Evolutionary conservation across 2,888 invertebrate genomes (phyloP).

Genomic region (Ophion obscuratus): DNA sequence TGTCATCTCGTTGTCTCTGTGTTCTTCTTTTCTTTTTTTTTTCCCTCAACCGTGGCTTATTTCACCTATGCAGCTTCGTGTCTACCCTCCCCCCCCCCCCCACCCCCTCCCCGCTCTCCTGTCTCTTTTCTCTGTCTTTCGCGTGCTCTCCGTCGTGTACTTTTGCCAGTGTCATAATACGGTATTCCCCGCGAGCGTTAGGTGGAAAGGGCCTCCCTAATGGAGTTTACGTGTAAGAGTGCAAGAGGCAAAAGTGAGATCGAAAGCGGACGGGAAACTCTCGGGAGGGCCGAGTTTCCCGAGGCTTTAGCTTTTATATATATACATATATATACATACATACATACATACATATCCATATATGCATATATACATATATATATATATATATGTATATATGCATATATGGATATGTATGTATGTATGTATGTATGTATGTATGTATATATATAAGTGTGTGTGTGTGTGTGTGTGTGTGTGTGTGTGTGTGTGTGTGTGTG

Average conservation of each 20-base stretch:
- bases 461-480: not conserved
- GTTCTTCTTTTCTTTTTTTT: not conserved
- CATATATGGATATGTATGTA: not conserved
- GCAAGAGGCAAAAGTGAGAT: slow-evolving; percentile 67
- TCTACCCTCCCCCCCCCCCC: slow-evolving; percentile 19
- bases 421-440: not conserved
- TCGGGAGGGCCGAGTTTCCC: slow-evolving; percentile 64
- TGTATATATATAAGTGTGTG: not conserved
- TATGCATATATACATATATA: not conserved
- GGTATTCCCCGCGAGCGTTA: slow-evolving; percentile 73
- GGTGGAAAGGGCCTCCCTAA: slow-evolving; percentile 74
- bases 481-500: not conserved
- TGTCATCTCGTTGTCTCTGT: slow-evolving; percentile 2
- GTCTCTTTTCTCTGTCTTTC: slow-evolving; percentile 23
- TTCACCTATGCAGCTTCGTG: not conserved
- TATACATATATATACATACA: slow-evolving; percentile 22
- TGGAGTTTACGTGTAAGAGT: slow-evolving; percentile 83
- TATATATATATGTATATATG: not conserved
- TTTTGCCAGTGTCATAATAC: slow-evolving; percentile 76
- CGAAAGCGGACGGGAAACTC: slow-evolving; percentile 72
- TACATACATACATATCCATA: not conserved
- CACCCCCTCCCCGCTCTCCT: slow-evolving; percentile 46
- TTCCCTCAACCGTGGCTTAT: slow-evolving; percentile 33
- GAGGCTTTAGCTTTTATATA: slow-evolving; percentile 51
- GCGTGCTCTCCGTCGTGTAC: slow-evolving; percentile 54